Conservation (phyloP, 2,113 vertebrate genomes). For the Speoplatyrhinus poulsoni region DNA sequence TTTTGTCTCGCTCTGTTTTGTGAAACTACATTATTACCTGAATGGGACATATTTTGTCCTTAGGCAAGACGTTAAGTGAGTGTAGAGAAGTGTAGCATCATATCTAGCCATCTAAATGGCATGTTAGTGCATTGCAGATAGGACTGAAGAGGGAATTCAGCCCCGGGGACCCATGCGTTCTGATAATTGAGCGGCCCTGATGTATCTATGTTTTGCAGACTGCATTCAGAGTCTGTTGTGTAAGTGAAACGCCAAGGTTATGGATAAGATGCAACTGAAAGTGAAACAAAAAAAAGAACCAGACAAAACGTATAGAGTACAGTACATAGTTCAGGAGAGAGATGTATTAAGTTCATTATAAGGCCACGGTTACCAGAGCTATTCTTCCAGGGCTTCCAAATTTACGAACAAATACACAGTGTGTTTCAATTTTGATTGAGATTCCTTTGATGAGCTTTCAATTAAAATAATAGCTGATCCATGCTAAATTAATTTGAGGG, state of each 20-base stretch:
- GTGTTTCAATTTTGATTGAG: slow-evolving; percentile 4
- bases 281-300: slow-evolving; percentile 46
- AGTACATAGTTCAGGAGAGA: slow-evolving; percentile 12
- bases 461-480: background rate
- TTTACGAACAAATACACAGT: background rate
- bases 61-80: slow-evolving; percentile 69
- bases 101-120: slow-evolving; percentile 54
- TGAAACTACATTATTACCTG: slow-evolving; percentile 66
- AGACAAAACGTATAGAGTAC: slow-evolving; percentile 25
- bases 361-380: slow-evolving; percentile 24
- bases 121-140: slow-evolving; percentile 55
- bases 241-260: slow-evolving; percentile 65
- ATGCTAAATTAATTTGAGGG: no score
- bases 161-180: slow-evolving; percentile 63
- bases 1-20: slow-evolving; percentile 14
- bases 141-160: slow-evolving; percentile 50
- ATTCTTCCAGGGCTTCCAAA: background rate
- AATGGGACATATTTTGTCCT: slow-evolving; percentile 59
- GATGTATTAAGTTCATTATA: slow-evolving; percentile 31
- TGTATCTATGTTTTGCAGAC: slow-evolving; percentile 65
- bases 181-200: slow-evolving; percentile 71
- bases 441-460: background rate
- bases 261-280: slow-evolving; percentile 55
- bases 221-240: slow-evolving; percentile 65
- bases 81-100: slow-evolving; percentile 52